Conservation (phyloP, 1,140 invertebrate genomes). For the Drosophila gunungcola region DNA sequence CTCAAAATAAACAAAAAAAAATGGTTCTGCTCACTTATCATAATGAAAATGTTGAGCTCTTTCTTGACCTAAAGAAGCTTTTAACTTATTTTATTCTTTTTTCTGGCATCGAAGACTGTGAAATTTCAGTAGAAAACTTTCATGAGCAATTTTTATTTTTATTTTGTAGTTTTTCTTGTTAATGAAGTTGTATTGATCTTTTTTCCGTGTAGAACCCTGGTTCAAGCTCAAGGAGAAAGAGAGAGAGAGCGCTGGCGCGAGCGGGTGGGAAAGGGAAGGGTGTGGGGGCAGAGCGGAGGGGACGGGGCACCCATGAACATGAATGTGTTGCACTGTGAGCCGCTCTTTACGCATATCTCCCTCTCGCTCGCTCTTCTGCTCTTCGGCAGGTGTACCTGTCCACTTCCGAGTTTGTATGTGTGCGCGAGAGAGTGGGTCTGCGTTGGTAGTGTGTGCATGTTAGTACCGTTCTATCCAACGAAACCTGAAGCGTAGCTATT, state of each 20-base stretch:
- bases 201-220: slow-evolving; percentile 34
- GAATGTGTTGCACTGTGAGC: slow-evolving; percentile 58
- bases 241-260: slow-evolving; percentile 10
- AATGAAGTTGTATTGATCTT: background rate
- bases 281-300: background rate
- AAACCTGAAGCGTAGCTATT: slow-evolving; percentile 78
- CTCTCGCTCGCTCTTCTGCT: slow-evolving; percentile 29
- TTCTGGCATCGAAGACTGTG: no score
- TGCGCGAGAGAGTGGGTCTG: slow-evolving; percentile 20
- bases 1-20: no score
- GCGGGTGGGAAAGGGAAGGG: slow-evolving; percentile 21
- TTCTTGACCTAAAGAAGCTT: no score
- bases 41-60: no score
- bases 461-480: slow-evolving; percentile 80
- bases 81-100: no score
- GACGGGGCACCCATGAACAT: slow-evolving; percentile 43
- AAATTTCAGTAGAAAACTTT: no score
- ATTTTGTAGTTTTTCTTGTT: no score
- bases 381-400: slow-evolving; percentile 47
- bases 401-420: slow-evolving; percentile 1
- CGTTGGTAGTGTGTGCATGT: slow-evolving; percentile 46
- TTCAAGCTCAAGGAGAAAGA: slow-evolving; percentile 64
- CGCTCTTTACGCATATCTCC: slow-evolving; percentile 56
- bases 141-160: no score
- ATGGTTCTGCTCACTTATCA: no score